These are phyloP conservation scores for Cololabis saira DNA, from an alignment of 2,113 vertebrate species.

Conservation along the genomic window DNA sequence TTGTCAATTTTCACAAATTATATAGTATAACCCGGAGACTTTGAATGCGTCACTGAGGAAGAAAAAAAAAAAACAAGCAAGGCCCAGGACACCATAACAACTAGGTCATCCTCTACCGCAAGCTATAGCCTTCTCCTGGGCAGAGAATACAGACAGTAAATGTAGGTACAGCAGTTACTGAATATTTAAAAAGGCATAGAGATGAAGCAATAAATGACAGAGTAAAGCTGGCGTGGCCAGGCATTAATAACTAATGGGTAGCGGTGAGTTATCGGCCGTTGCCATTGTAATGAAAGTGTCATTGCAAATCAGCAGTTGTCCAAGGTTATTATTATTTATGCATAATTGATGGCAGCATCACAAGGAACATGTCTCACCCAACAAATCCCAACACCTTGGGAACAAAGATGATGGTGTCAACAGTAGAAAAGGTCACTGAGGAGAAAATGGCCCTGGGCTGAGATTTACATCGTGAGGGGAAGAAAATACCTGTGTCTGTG, in stretches of 20 bases:
- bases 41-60: neutral
- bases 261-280: slow-evolving; percentile 83
- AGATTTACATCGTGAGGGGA: slow-evolving; percentile 58
- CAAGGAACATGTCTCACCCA: slow-evolving; percentile 75
- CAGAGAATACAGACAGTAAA: slow-evolving; percentile 82
- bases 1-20: no score
- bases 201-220: slow-evolving; percentile 88
- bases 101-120: slow-evolving; percentile 69
- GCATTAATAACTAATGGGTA: slow-evolving; percentile 86
- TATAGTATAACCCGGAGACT: neutral
- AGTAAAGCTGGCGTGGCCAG: slow-evolving; percentile 83
- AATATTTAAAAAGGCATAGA: slow-evolving; percentile 87
- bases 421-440: slow-evolving; percentile 76
- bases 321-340: slow-evolving; percentile 88
- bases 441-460: slow-evolving; percentile 63
- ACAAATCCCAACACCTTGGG: slow-evolving; percentile 73
- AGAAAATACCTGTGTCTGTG: slow-evolving; percentile 37
- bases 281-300: slow-evolving; percentile 86
- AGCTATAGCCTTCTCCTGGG: slow-evolving; percentile 66
- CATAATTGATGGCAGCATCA: slow-evolving; percentile 85
- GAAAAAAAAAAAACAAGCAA: slow-evolving; percentile 29
- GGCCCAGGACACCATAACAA: slow-evolving; percentile 54
- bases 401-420: slow-evolving; percentile 76
- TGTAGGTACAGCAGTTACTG: slow-evolving; percentile 85
- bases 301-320: slow-evolving; percentile 88